These are phyloP conservation scores for Crax fasciolata DNA, from an alignment of 2,797 vertebrate genomes.

Conservation along the genomic window DNA sequence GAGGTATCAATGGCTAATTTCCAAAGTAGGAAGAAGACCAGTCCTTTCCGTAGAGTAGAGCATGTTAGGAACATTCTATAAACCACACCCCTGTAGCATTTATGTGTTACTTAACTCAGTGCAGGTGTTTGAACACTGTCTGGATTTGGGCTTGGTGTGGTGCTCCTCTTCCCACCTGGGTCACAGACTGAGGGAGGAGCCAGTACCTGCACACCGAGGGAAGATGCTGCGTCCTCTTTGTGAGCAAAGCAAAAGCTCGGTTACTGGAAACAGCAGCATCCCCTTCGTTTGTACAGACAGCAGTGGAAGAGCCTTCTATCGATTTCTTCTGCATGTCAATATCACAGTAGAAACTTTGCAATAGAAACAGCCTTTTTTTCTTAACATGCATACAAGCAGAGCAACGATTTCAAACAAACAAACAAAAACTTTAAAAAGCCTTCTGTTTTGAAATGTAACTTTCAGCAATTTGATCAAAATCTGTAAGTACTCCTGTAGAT, in stretches of 20 bases:
- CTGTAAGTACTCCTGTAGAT: not conserved
- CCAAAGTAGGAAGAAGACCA: not conserved
- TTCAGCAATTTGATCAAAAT: not conserved
- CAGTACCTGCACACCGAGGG: rapidly evolving
- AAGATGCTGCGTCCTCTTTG: not conserved
- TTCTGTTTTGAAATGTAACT: not conserved
- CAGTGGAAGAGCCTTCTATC: not conserved
- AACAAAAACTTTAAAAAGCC: not conserved
- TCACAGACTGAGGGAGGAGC: not conserved
- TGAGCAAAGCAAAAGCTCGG: not conserved
- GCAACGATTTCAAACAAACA: not conserved
- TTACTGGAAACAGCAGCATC: not conserved
- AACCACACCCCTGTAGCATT: rapidly evolving
- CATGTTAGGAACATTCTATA: not conserved
- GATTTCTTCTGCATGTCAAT: not conserved
- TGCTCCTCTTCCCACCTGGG: not conserved
- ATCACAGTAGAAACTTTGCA: not conserved
- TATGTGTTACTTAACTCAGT: rapidly evolving
- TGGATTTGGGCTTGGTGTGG: not conserved
- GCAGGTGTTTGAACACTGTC: not conserved
- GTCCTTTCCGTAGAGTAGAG: not conserved
- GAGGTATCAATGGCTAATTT: not conserved
- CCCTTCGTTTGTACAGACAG: not conserved
- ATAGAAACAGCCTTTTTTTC: not conserved
- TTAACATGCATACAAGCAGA: not conserved